Evolutionary conservation across 2,888 invertebrate genomes (phyloP), one percentile per base, ranked within the genome.

Genomic region (Chrysolina haemoptera): DNA sequence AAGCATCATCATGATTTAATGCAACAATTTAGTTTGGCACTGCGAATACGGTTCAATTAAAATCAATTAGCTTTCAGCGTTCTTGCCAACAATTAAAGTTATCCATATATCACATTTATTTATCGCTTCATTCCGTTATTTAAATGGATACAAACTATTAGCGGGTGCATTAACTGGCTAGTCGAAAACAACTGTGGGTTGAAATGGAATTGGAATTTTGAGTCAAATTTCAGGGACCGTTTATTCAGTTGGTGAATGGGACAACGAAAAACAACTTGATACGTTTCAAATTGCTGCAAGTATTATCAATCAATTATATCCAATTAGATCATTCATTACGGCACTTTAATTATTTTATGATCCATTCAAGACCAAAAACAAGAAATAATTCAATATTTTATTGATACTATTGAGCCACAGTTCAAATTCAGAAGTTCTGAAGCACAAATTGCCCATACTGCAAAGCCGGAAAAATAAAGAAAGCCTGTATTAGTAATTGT

Each of bases 21-120:
- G 76, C 75, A 62, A 77, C 77, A 76, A 74, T 78, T 78, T 72
- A 71, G 75, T 81, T 79, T 81, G 81, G 81, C 82, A 80, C 77
- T 73, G 76, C 73, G 70, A 77, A 80, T 79, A 76, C 66, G 73
- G 76, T 81, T 81, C 80, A 82, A 77, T 81, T 80, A 78, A 78
- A 78, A 78, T 79, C 81, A 79, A 80, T 82, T 82, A 79, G 80
- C 77, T 79, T 78, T 79, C 78, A 78, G 77, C 74, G 77, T 59
- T 66, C 66, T 71, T 80, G 80, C 80, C 80, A 80, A 79, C 75
- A 75, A 75, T 75, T 70, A 69, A 72, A 75, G 72, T 70, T 67
- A 72, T 70, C 69, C 75, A 75, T 72, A 72, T 68, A 75, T 75
- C 71, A 75, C 75, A 35, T 40, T 41, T 67, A 53, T 67, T 67